Percentiles rank a stretch among this genome's conserved stretches.
phyloP scores from a whole-genome alignment of 2,113 vertebrate species.

The Bujurquina vittata region DNA sequence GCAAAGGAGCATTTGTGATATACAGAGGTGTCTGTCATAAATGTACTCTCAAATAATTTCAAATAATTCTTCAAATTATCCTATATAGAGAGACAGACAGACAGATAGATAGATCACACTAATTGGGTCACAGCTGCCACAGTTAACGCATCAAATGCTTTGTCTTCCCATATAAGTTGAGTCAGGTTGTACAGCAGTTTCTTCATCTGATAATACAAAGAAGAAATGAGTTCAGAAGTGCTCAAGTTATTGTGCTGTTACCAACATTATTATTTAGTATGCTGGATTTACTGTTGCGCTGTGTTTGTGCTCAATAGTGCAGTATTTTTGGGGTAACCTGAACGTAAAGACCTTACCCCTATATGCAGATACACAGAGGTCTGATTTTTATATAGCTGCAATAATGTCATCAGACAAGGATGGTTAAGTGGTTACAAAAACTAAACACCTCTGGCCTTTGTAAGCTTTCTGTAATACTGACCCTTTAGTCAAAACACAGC shows the following conservation, averaged over 20 bases:
- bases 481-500: background rate
- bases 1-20: background rate
- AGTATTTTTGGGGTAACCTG: background rate
- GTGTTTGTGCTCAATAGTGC: no score
- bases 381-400: background rate
- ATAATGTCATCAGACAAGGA: background rate
- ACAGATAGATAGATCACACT: background rate
- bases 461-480: background rate
- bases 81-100: no score
- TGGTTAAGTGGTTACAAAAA: background rate
- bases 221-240: background rate
- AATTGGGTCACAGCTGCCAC: background rate
- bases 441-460: background rate
- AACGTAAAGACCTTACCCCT: background rate
- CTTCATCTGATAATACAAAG: no score
- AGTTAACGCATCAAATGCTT: background rate
- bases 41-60: background rate
- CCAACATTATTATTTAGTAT: no score
- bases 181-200: no score
- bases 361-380: background rate
- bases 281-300: no score
- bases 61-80: background rate
- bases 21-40: no score
- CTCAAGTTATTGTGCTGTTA: no score
- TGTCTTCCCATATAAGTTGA: no score